A percentile compares a stretch with the other conserved stretches of the same genome.
These are phyloP conservation scores for Oxycera nigricornis DNA, from an alignment of 2,888 invertebrate genomes.

Conservation along the genomic window DNA sequence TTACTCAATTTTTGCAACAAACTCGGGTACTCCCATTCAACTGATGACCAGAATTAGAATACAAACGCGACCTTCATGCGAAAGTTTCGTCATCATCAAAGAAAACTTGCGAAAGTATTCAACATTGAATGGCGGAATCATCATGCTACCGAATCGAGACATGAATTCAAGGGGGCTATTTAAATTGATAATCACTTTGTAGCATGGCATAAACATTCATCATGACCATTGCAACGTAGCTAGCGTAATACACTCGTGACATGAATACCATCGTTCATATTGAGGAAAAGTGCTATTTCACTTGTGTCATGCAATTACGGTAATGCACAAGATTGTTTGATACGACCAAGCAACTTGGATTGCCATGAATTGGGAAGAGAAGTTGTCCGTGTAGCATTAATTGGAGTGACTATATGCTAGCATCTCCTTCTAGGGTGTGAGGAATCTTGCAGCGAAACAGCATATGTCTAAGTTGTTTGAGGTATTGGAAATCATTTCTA, in stretches of 20 bases:
- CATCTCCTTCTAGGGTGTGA: background rate
- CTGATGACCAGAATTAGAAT: no score
- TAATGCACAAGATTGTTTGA: background rate
- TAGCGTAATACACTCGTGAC: conserved; percentile 10
- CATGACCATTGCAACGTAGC: background rate
- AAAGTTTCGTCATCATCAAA: no score
- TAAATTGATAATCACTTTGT: background rate
- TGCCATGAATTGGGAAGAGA: conserved; percentile 22
- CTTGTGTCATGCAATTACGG: background rate
- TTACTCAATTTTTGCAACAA: no score
- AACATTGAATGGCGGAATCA: conserved; percentile 1
- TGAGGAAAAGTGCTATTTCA: conserved; percentile 27
- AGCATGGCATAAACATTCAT: background rate
- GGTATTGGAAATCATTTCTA: background rate
- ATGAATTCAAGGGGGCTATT: background rate
- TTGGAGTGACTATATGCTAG: conserved; percentile 12
- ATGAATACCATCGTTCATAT: conserved; percentile 11
- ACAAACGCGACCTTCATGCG: no score
- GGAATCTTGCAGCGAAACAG: background rate
- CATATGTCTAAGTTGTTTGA: background rate
- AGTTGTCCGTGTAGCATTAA: conserved; percentile 11
- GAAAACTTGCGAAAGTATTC: background rate
- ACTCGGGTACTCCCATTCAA: no score
- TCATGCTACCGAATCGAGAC: background rate
- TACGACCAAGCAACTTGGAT: background rate